These are phyloP conservation scores for Trichogramma evanescens DNA, from an alignment of 2,888 invertebrate genomes.

Conservation along the genomic window DNA sequence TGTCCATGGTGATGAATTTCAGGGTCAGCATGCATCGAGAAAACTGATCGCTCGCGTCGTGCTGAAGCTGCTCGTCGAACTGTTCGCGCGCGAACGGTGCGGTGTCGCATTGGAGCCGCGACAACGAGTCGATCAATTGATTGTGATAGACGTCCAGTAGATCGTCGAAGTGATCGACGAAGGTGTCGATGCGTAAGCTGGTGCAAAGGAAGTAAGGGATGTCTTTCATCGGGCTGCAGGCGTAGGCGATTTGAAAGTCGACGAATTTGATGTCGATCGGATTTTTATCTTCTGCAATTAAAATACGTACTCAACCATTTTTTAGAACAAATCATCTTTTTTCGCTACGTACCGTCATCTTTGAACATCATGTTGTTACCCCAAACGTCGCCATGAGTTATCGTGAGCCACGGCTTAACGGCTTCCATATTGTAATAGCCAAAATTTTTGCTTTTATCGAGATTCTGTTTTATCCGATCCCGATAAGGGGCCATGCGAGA, in stretches of 20 bases:
- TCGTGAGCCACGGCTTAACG: neutral
- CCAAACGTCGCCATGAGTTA: neutral
- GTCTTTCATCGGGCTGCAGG: neutral
- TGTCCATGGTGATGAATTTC: neutral
- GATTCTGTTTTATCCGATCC: no score
- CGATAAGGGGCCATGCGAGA: no score
- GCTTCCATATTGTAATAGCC: neutral
- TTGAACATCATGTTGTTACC: neutral
- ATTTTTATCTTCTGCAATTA: neutral
- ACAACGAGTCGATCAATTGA: neutral
- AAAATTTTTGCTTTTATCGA: no score
- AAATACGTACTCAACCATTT: neutral
- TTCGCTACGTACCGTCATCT: neutral
- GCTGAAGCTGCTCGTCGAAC: conserved; percentile 27
- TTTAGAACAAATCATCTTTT: no score
- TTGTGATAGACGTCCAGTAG: conserved; percentile 1
- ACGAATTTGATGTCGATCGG: neutral
- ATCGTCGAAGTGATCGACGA: conserved; percentile 2
- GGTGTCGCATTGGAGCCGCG: neutral
- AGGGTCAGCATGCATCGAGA: conserved; percentile 13
- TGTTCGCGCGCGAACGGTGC: neutral
- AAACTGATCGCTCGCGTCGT: conserved; percentile 26
- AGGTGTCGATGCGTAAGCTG: neutral
- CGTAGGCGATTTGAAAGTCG: neutral
- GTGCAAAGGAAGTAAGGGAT: neutral